Base-by-base conservation (phyloP, 30 jellyfish, hydroid and myxozoan genomes). In the Euphysa ruthae region DNA sequence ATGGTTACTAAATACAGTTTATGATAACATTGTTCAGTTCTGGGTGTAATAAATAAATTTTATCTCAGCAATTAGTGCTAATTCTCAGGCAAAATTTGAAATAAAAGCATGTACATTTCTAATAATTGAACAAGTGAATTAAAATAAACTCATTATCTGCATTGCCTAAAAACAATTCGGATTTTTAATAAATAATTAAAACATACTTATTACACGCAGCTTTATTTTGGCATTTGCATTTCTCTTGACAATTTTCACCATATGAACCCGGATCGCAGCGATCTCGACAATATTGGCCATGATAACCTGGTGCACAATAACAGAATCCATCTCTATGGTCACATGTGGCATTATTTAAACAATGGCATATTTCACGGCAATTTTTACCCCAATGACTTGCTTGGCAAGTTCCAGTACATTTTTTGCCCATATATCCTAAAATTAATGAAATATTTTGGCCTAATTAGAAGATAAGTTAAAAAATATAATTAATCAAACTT, bases 241-340 rank as follows among this genome's bases (percentile, higher is more conserved):
- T 49, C 30, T 63, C 46, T 82, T 31, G 46, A 69, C 96, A 86
- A 24, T 75, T 83, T 22, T 76, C 72, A 4, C 96, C 96, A 79
- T 24, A 79, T 32, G 31, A 65, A 4, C 78, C 74, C 33, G 58
- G 44, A 28, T 51, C 54, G 46, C 96, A 86, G 4, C 78, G 74
- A 12, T 82, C 21, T 49, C 57, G 87, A 62, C 96, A 86, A 15
- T 73, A 63, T 12, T 31, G 78, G 2, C 96, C 96, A 34, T 73
- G 77, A 80, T 79, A 86, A 38, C 96, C 96, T 46, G 86, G 54
- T 15, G 77, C 49, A 61, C 96, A 86, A 1, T 75, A 46, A 74
- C 96, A 86, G 51, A 86, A 66, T 18, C 96, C 96, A 86, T 66
- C 75, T 44, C 70, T 22, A n/a, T 68, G 92, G 54, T 86, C 96